These are phyloP conservation scores for Peromyscus eremicus DNA, from an alignment of 2,797 vertebrate species.

Conservation along the genomic window DNA sequence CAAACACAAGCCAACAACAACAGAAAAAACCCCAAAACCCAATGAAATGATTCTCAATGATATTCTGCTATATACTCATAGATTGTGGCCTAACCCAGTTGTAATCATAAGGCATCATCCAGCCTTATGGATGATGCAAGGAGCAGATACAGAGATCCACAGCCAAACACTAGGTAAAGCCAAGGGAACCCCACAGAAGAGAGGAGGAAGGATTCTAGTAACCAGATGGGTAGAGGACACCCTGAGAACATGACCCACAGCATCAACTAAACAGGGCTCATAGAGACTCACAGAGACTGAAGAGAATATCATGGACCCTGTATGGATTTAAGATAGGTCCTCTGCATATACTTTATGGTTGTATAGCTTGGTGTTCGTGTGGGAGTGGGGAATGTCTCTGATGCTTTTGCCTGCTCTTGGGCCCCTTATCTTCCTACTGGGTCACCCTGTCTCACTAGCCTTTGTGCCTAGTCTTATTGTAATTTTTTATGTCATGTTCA, in stretches of 20 bases:
- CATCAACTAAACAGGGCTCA: neutral
- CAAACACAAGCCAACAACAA: neutral
- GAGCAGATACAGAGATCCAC: neutral
- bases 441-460: neutral
- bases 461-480: neutral
- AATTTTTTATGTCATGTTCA: neutral
- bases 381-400: neutral
- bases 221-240: neutral
- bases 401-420: neutral
- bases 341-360: neutral
- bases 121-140: too few species aligned
- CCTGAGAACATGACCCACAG: neutral
- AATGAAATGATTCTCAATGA: neutral
- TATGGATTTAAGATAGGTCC: neutral
- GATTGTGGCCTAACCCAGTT: neutral
- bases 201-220: neutral
- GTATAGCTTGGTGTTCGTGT: neutral
- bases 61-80: neutral
- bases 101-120: neutral
- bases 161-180: neutral
- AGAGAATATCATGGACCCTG: neutral
- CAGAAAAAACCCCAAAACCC: neutral
- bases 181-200: neutral
- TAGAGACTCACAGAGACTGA: neutral
- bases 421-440: neutral